Conservation (phyloP, 2,888 invertebrate species). For the Hybos culiciformis region DNA sequence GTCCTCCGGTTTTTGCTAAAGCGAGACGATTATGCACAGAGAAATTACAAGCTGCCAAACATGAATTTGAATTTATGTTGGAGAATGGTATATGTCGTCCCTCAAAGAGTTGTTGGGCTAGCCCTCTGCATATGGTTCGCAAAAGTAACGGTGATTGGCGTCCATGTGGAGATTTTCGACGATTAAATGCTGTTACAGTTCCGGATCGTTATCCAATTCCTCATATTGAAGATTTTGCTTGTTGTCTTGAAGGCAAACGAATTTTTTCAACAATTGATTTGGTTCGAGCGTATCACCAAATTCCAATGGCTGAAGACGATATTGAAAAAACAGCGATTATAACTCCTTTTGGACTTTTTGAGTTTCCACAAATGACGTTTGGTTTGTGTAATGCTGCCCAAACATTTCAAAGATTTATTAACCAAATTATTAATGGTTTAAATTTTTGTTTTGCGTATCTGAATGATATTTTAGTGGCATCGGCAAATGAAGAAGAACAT, state of each 20-base stretch:
- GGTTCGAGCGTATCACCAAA: constrained; percentile 4
- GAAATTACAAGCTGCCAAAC: not conserved
- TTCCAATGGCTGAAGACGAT: not conserved
- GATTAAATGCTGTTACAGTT: not conserved
- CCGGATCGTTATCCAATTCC: not conserved
- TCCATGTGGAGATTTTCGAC: not conserved
- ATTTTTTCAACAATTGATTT: constrained; percentile 10
- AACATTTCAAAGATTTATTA: constrained; percentile 25
- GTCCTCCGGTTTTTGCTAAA: not conserved
- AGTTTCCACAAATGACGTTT: constrained; percentile 23
- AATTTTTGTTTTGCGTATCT: constrained; percentile 17
- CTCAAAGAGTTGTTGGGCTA: constrained; percentile 26
- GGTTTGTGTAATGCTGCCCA: constrained; percentile 24
- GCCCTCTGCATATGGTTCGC: not conserved
- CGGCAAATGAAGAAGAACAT: constrained; percentile 14
- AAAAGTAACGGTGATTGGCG: not conserved
- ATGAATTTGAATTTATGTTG: not conserved
- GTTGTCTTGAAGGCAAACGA: constrained; percentile 3
- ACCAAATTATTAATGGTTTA: constrained; percentile 17
- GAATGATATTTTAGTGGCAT: constrained; percentile 21
- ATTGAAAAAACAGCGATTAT: constrained; percentile 15
- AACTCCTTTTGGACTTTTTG: constrained; percentile 26
- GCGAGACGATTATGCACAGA: constrained; percentile 10
- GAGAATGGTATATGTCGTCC: constrained; percentile 14
- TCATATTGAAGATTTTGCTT: constrained; percentile 4